Evolutionary conservation across 2,888 invertebrate species (phyloP).

Genomic region (Eilema depressum): DNA sequence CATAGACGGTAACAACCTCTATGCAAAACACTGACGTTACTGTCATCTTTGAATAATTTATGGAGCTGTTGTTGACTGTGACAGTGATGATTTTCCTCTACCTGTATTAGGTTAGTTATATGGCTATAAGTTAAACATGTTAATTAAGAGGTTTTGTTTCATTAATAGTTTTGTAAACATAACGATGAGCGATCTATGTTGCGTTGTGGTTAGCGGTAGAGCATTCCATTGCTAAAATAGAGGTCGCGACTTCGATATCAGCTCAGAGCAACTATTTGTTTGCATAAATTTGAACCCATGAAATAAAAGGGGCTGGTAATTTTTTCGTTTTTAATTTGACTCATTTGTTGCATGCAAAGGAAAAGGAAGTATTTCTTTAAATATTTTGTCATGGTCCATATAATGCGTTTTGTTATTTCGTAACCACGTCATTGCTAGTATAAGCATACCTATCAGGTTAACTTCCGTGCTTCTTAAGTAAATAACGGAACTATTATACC

Average conservation of each 20-base stretch:
- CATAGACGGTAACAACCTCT: conserved; percentile 78
- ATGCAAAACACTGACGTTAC: conserved; percentile 76
- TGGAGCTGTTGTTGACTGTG: conserved; percentile 49
- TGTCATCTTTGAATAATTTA: conserved; percentile 63
- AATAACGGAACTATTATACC: background rate
- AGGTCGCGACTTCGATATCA: background rate
- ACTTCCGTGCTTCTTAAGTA: background rate
- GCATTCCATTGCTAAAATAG: background rate
- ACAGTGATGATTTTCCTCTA: conserved; percentile 23
- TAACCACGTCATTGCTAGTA: background rate
- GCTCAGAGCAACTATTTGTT: background rate
- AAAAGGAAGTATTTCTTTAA: too few relatives aligned
- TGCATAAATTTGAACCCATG: background rate
- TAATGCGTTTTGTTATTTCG: background rate
- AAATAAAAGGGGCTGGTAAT: too few relatives aligned
- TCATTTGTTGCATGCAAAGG: too few relatives aligned
- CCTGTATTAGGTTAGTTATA: background rate
- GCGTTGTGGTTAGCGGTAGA: too few relatives aligned
- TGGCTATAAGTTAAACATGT: background rate
- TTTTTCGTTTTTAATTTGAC: too few relatives aligned
- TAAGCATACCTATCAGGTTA: background rate
- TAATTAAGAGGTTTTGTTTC: background rate
- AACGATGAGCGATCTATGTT: too few relatives aligned
- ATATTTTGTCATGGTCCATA: too few relatives aligned
- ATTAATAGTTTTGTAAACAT: background rate